A percentile compares a stretch with the other conserved stretches of the same genome.
These are phyloP conservation scores for Sparidentex hasta DNA, from an alignment of 2,797 vertebrate genomes.

Conservation along the genomic window DNA sequence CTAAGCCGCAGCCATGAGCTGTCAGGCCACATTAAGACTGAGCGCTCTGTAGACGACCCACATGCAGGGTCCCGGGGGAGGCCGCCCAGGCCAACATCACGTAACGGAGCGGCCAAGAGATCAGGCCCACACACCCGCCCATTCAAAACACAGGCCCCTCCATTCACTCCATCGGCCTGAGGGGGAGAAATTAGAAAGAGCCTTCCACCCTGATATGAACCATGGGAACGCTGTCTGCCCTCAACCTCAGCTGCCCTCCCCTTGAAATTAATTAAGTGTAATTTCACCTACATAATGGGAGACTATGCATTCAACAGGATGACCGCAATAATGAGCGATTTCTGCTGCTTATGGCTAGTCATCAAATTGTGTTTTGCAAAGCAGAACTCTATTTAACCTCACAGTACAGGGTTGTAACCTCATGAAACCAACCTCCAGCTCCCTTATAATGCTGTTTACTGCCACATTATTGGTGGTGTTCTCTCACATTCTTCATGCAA, in stretches of 20 bases:
- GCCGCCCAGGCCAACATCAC: constrained; percentile 27
- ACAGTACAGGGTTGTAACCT: constrained; percentile 46
- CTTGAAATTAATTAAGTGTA: constrained; percentile 69
- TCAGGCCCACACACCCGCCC: constrained; percentile 58
- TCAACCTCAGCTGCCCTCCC: constrained; percentile 60
- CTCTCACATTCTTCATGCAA: constrained; percentile 59
- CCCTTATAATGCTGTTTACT: constrained; percentile 50
- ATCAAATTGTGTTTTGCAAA: constrained; percentile 51
- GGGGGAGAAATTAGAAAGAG: constrained; percentile 51
- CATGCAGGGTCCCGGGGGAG: constrained; percentile 46
- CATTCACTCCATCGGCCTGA: constrained; percentile 44
- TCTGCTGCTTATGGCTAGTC: constrained; percentile 39
- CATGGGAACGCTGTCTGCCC: constrained; percentile 54
- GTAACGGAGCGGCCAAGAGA: constrained; percentile 52
- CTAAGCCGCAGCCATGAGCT: constrained; percentile 76
- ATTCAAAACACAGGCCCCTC: constrained; percentile 60
- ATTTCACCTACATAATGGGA: constrained; percentile 65
- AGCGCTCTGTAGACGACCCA: constrained; percentile 39
- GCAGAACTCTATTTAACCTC: constrained; percentile 46
- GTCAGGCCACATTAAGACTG: constrained; percentile 74
- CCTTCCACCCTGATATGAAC: constrained; percentile 57
- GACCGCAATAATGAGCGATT: constrained; percentile 38
- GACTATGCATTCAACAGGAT: constrained; percentile 40
- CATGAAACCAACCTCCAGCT: constrained; percentile 26
- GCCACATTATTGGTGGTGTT: constrained; percentile 39